Conservation (phyloP, 2,113 vertebrate genomes). For the Synchiropus splendidus region DNA sequence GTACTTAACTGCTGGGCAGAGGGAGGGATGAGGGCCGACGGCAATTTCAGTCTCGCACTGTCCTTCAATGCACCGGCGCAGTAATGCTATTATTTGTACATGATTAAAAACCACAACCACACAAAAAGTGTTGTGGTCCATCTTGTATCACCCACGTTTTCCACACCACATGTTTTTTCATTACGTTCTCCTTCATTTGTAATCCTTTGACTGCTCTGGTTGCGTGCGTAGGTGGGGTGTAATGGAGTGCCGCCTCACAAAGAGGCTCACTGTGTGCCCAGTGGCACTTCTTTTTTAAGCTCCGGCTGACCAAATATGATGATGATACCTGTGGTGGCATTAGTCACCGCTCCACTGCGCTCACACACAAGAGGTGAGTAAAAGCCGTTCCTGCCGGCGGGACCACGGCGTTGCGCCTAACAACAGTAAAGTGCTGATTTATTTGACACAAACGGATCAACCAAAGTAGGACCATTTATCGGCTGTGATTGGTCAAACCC, state of each 20-base stretch:
- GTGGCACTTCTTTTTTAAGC: conserved; percentile 30
- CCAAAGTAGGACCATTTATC: too few species aligned
- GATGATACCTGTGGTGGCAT: conserved; percentile 17
- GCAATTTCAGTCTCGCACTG: not conserved
- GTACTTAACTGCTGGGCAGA: conserved; percentile 33
- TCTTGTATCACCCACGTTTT: conserved; percentile 27
- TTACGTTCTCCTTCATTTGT: conserved; percentile 45
- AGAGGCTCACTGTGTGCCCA: conserved; percentile 25
- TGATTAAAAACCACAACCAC: conserved; percentile 15
- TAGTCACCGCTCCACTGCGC: conserved; percentile 7
- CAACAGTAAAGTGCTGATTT: too few species aligned
- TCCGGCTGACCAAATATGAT: conserved; percentile 12
- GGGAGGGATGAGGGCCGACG: not conserved
- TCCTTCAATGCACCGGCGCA: not conserved
- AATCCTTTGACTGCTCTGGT: conserved; percentile 41
- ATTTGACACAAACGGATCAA: too few species aligned
- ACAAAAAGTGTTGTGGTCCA: conserved; percentile 4
- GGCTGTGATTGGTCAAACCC: too few species aligned
- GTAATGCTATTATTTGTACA: conserved; percentile 39
- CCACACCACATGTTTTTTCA: too few species aligned
- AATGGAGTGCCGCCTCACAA: conserved; percentile 33
- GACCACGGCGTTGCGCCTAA: too few species aligned
- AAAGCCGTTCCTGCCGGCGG: too few species aligned
- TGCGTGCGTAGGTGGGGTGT: conserved; percentile 47
- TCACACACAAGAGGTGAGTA: not conserved